Conservation (phyloP, 2,113 vertebrate species). For the Carassius carassius region DNA sequence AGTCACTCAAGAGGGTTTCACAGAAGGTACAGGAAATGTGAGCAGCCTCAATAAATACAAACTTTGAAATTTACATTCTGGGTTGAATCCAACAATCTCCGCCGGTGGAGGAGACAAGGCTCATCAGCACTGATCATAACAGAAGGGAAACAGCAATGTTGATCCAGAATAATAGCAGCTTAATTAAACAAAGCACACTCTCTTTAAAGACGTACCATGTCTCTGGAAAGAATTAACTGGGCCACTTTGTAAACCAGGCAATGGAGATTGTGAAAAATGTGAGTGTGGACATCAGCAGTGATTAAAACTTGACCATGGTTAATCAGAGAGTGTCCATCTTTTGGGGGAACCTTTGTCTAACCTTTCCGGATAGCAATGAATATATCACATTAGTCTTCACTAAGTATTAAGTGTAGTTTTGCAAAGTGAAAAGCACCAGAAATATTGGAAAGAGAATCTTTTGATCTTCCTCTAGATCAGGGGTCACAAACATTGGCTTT, state of each 20-base stretch:
- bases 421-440: neutral
- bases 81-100: constrained; percentile 4
- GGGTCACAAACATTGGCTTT: neutral
- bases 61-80: constrained; percentile 11
- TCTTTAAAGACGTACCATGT: constrained; percentile 6
- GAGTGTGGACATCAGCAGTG: neutral
- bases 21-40: constrained; percentile 9
- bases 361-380: neutral
- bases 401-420: neutral
- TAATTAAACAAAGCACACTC: constrained; percentile 8
- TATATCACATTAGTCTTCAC: neutral
- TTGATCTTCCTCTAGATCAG: neutral
- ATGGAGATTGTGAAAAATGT: constrained; percentile 13
- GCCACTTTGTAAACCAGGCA: neutral
- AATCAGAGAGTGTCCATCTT: neutral
- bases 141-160: neutral
- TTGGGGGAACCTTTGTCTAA: neutral
- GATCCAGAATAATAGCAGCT: constrained; percentile 16
- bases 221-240: constrained; percentile 13
- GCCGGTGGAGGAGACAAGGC: constrained; percentile 3
- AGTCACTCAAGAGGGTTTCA: neutral
- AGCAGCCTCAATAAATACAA: constrained; percentile 9
- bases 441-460: neutral
- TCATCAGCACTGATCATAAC: constrained; percentile 31
- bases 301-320: neutral